phyloP scores from a whole-genome alignment of 2,797 vertebrate species.

The Anguilla marmorata region DNA sequence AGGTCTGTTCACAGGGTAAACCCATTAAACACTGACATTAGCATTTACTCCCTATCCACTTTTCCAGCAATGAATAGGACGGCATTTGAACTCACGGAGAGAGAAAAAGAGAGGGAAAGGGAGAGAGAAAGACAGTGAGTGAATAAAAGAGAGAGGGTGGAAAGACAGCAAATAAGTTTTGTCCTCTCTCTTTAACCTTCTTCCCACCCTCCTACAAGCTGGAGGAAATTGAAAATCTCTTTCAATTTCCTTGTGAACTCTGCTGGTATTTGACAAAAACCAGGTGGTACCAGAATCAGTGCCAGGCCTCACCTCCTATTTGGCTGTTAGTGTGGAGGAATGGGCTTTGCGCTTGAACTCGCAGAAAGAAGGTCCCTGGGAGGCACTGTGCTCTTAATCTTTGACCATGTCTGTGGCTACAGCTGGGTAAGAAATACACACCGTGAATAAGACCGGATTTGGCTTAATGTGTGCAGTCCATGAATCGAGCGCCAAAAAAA shows the following conservation, averaged over 20 bases:
- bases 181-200: not conserved
- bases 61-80: not conserved
- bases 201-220: not conserved
- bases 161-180: not conserved
- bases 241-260: slow-evolving; percentile 24
- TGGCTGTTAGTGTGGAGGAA: not conserved
- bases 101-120: not conserved
- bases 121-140: not conserved
- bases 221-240: slow-evolving; percentile 30
- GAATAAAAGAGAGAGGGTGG: not conserved
- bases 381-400: slow-evolving; percentile 13
- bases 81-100: not conserved
- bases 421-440: not conserved
- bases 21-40: not conserved
- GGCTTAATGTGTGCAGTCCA: not conserved
- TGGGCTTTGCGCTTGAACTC: not conserved
- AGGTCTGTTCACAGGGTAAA: not conserved
- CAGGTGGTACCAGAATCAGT: not conserved
- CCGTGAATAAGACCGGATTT: not conserved
- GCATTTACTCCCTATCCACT: not conserved
- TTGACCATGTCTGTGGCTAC: not conserved
- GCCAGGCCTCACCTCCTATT: not conserved
- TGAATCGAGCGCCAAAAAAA: not conserved
- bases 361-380: not conserved
- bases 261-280: slow-evolving; percentile 10